These are phyloP conservation scores for Phalloptychus januarius DNA, from an alignment of 2,797 vertebrate species.

Conservation along the genomic window DNA sequence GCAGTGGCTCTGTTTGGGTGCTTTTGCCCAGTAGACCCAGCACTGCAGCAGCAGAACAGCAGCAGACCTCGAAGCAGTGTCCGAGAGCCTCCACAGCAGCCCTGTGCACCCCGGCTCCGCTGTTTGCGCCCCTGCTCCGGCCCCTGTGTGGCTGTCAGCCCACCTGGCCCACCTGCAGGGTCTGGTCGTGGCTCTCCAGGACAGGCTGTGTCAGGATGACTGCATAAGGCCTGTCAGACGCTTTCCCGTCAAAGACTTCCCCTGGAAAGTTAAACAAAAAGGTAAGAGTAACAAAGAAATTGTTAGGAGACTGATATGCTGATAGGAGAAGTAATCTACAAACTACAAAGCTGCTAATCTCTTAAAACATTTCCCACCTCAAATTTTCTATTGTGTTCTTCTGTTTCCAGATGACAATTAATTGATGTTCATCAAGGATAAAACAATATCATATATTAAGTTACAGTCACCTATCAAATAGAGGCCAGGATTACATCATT, in stretches of 20 bases:
- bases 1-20: conserved; percentile 27
- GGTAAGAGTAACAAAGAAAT: conserved; percentile 15
- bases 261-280: conserved; percentile 76
- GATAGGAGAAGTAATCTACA: not conserved
- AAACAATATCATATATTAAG: not conserved
- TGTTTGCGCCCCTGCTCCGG: conserved; percentile 22
- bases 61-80: conserved; percentile 45
- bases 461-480: not conserved
- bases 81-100: conserved; percentile 49
- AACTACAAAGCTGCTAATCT: conserved; percentile 2
- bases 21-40: conserved; percentile 30
- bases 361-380: not conserved
- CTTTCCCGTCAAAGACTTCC: conserved; percentile 94
- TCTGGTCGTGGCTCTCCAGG: conserved; percentile 44
- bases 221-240: conserved; percentile 96
- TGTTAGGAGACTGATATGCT: conserved; percentile 16
- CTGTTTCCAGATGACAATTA: not conserved
- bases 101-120: conserved; percentile 41
- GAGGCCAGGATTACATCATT: not conserved
- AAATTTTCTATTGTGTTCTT: not conserved
- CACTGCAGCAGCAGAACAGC: conserved; percentile 38
- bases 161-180: conserved; percentile 40
- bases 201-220: conserved; percentile 88
- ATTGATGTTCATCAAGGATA: not conserved
- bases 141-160: conserved; percentile 30